Evolutionary conservation across 2,797 vertebrate species (phyloP).

Genomic region (Paedocypris micromegethes): DNA sequence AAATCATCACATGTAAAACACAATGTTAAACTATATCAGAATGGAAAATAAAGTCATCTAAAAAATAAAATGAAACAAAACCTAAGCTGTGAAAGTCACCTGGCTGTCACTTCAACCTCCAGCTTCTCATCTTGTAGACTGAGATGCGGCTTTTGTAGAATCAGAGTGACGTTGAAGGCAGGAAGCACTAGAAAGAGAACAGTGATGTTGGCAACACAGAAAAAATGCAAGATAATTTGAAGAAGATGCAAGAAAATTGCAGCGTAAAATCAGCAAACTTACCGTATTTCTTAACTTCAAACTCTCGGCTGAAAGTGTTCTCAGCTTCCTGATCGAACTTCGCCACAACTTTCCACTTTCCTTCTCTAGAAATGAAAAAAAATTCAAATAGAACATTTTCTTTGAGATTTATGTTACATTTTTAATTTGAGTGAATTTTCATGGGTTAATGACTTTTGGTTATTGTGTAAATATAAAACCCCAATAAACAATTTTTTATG

Average conservation of each 20-base stretch:
- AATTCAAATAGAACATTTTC: no score
- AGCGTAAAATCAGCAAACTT: slow-evolving; percentile 3
- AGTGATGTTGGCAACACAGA: neutral
- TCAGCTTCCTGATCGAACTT: slow-evolving; percentile 64
- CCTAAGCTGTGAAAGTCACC: slow-evolving; percentile 44
- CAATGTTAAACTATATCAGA: neutral
- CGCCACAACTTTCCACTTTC: slow-evolving; percentile 61
- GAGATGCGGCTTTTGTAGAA: slow-evolving; percentile 57
- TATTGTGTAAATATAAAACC: no score
- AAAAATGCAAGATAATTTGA: neutral
- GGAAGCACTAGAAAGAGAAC: slow-evolving; percentile 61
- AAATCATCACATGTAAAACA: neutral
- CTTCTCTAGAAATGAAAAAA: slow-evolving; percentile 57
- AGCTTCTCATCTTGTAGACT: slow-evolving; percentile 58
- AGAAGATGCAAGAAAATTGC: neutral
- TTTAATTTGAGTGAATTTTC: no score
- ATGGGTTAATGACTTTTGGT: no score
- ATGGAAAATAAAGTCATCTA: neutral
- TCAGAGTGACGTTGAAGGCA: slow-evolving; percentile 69
- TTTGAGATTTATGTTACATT: no score
- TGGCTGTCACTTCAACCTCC: slow-evolving; percentile 60
- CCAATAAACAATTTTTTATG: no score
- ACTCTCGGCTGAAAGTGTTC: slow-evolving; percentile 61
- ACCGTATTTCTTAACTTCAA: slow-evolving; percentile 72
- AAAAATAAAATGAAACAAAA: neutral